Conservation (phyloP, 2,113 vertebrate species). For the Opisthocomus hoazin region DNA sequence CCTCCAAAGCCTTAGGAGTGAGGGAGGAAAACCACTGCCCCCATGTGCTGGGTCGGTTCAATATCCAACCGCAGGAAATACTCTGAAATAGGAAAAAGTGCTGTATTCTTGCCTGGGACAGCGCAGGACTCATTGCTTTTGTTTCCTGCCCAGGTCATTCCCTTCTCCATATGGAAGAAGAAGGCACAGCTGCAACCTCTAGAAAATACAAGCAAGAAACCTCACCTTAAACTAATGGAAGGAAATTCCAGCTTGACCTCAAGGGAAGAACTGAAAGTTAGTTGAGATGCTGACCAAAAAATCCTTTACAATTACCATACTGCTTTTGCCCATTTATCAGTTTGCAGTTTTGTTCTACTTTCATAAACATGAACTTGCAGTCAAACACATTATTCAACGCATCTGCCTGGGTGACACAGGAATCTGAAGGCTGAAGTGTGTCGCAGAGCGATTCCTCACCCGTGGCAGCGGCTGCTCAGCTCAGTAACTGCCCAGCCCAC, state of each 20-base stretch:
- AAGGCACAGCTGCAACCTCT: not conserved
- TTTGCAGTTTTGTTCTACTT: not conserved
- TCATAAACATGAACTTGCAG: not conserved
- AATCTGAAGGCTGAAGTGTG: not conserved
- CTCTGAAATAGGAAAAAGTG: not conserved
- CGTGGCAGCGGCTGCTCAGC: not conserved
- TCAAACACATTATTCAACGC: not conserved
- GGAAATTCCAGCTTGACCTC: not conserved
- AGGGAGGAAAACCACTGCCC: not conserved
- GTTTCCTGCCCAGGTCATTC: not conserved
- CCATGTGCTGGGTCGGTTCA: not conserved
- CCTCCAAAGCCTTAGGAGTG: not conserved
- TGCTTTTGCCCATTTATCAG: not conserved
- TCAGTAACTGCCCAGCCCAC: not conserved
- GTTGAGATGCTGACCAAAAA: not conserved
- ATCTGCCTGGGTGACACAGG: rapidly evolving
- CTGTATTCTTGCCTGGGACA: not conserved
- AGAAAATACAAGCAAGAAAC: not conserved
- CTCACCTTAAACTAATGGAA: not conserved
- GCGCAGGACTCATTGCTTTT: not conserved
- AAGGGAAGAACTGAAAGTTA: not conserved
- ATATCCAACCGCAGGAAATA: not conserved
- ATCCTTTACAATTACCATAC: not conserved
- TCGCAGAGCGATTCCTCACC: not conserved
- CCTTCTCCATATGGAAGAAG: not conserved